phyloP scores from a whole-genome alignment of 64 coral and sea anemone genomes.

The Catalaphyllia jardinei region DNA sequence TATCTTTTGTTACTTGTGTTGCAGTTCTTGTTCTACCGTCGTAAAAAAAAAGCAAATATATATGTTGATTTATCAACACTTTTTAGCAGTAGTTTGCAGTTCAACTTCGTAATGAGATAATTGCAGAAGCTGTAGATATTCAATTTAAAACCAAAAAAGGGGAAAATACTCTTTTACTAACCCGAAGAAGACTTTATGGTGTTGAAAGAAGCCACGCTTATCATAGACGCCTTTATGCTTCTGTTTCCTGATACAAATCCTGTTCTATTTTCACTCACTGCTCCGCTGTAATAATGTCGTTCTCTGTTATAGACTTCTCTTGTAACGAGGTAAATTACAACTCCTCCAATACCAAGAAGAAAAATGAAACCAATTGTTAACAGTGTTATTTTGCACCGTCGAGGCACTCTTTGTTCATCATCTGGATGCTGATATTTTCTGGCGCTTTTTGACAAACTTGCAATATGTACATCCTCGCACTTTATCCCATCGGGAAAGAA shows the following conservation, averaged over 20 bases:
- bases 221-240: background rate
- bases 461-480: background rate
- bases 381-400: background rate
- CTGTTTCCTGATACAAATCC: background rate
- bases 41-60: too few relatives aligned
- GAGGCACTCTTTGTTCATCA: background rate
- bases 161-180: background rate
- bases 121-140: background rate
- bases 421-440: background rate
- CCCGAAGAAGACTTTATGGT: background rate
- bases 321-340: background rate
- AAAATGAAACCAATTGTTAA: slow-evolving; percentile 8
- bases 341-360: slow-evolving; percentile 1
- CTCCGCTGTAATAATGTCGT: background rate
- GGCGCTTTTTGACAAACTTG: background rate
- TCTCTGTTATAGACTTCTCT: background rate
- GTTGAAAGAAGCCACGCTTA: background rate
- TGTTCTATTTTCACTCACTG: background rate
- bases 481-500: background rate
- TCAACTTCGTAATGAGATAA: too few relatives aligned
- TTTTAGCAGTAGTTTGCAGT: too few relatives aligned
- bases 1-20: too few relatives aligned
- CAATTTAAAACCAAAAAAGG: background rate
- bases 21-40: too few relatives aligned
- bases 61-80: too few relatives aligned